A percentile compares a stretch with the other conserved stretches of the same genome.
Evolutionary conservation across 2,797 vertebrate genomes (phyloP).

Genomic region (Pipistrellus pipistrellus): DNA sequence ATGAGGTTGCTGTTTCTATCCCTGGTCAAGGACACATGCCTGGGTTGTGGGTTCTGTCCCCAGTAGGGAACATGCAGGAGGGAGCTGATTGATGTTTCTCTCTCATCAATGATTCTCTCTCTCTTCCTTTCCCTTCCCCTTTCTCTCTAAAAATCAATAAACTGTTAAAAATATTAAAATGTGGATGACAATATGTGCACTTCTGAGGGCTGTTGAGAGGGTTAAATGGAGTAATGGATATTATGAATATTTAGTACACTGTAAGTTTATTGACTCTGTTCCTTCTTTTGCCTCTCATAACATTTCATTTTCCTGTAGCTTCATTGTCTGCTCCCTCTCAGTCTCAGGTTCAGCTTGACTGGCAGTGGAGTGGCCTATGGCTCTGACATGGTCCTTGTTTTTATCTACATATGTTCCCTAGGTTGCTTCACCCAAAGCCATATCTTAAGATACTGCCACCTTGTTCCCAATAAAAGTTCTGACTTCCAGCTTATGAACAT

Average conservation of each 20-base stretch:
- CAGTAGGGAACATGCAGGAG: too few species aligned
- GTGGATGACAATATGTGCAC: neutral
- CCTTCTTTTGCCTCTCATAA: neutral
- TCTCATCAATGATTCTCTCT: too few species aligned
- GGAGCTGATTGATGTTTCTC: too few species aligned
- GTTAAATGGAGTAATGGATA: neutral
- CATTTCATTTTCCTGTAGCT: neutral
- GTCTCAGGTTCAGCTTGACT: neutral
- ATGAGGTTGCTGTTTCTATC: too few species aligned
- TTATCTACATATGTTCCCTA: neutral
- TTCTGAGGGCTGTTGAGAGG: neutral
- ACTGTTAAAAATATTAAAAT: neutral
- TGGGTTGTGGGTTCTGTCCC: too few species aligned
- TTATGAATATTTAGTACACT: neutral
- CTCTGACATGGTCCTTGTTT: neutral
- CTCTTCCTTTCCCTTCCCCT: too few species aligned
- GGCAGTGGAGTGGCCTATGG: neutral
- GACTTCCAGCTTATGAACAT: neutral
- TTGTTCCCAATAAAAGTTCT: neutral
- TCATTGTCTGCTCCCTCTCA: neutral
- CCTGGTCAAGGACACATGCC: too few species aligned
- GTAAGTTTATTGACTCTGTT: neutral
- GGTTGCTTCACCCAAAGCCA: neutral
- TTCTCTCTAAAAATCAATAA: too few species aligned
- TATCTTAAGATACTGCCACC: neutral